Evolutionary conservation across 2,888 invertebrate genomes (phyloP).

Genomic region (Cynaeus angustus): DNA sequence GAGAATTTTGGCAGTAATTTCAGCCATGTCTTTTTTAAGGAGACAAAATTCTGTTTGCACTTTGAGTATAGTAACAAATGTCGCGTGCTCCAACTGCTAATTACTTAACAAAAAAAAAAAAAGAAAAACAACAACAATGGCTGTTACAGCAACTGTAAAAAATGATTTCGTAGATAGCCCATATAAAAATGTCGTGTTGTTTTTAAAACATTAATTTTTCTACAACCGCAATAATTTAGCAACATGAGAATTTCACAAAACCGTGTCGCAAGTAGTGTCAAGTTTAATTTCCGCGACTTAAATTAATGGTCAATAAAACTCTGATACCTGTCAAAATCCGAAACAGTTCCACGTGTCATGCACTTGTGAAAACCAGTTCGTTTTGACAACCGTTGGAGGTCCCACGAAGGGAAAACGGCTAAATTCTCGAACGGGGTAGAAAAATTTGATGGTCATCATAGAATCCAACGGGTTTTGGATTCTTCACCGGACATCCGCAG

Average conservation of each 20-base stretch:
- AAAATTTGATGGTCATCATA: constrained; percentile 49
- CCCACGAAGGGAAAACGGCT: constrained; percentile 24
- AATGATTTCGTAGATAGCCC: not conserved
- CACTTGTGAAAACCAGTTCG: constrained; percentile 24
- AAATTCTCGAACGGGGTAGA: constrained; percentile 42
- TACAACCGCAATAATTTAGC: not conserved
- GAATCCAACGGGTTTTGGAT: constrained; percentile 44
- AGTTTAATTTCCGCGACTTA: constrained; percentile 5
- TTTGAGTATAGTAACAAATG: constrained; percentile 21
- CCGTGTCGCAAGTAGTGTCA: constrained; percentile 5
- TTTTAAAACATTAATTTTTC: constrained; percentile 5
- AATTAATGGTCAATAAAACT: not conserved
- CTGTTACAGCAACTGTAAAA: not conserved
- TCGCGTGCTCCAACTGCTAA: constrained; percentile 30
- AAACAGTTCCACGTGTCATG: constrained; percentile 13
- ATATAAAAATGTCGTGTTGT: constrained; percentile 8
- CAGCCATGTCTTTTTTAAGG: constrained; percentile 37
- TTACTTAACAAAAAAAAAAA: not conserved
- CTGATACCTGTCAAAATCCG: not conserved
- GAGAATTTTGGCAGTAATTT: constrained; percentile 49
- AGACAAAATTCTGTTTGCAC: constrained; percentile 29
- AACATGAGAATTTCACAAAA: constrained; percentile 1
- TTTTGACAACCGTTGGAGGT: constrained; percentile 39
- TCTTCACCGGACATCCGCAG: constrained; percentile 59
- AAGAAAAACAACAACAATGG: no score